These are phyloP conservation scores for Phataginus tricuspis DNA, from an alignment of 2,797 vertebrate genomes.

Conservation along the genomic window DNA sequence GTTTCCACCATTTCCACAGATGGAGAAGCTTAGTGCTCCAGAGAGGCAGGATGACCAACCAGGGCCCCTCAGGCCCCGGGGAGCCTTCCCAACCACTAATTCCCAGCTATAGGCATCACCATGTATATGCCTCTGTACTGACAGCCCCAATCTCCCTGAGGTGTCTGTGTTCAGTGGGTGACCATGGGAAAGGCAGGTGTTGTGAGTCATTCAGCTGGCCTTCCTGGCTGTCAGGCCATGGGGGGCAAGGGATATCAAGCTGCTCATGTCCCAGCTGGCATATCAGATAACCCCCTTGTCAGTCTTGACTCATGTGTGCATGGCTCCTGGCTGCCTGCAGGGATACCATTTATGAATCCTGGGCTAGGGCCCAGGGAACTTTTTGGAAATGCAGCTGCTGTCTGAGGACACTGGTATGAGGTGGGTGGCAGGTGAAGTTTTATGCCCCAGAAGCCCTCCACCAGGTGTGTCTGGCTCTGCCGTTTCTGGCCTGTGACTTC, in stretches of 20 bases:
- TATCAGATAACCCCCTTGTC: conserved; percentile 41
- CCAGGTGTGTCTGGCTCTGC: conserved; percentile 30
- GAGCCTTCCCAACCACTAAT: background rate
- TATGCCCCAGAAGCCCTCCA: conserved; percentile 9
- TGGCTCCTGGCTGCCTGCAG: conserved; percentile 35
- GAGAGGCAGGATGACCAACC: background rate
- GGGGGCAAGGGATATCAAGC: conserved; percentile 31
- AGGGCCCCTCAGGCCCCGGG: background rate
- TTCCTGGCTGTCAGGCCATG: background rate
- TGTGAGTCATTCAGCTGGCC: conserved; percentile 59
- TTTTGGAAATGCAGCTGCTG: conserved; percentile 65
- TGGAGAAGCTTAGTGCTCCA: background rate
- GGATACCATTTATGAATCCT: conserved; percentile 64
- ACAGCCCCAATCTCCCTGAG: background rate
- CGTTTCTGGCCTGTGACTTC: conserved; percentile 56
- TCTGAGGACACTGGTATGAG: background rate
- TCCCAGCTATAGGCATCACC: background rate
- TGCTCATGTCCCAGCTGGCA: conserved; percentile 33
- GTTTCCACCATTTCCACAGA: background rate
- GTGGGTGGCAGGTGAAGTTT: background rate
- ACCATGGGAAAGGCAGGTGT: conserved; percentile 34
- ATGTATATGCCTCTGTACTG: background rate
- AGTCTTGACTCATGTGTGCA: conserved; percentile 70
- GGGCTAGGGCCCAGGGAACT: conserved; percentile 42
- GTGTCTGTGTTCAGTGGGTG: background rate